These are phyloP conservation scores for Heloderma charlesbogerti DNA, from an alignment of 2,113 vertebrate genomes.

Conservation along the genomic window DNA sequence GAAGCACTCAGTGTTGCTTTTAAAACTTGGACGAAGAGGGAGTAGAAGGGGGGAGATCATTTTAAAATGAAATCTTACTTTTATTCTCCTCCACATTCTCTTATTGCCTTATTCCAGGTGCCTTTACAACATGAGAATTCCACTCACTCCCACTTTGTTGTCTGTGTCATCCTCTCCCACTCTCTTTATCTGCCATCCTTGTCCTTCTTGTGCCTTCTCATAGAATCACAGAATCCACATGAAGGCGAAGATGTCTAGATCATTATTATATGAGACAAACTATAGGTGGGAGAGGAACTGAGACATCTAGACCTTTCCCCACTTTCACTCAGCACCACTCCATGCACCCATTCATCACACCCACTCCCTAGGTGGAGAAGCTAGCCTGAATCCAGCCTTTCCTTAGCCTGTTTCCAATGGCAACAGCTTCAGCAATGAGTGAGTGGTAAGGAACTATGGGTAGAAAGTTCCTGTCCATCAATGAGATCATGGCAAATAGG, in stretches of 20 bases:
- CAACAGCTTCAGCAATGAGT: not conserved
- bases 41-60: not conserved
- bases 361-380: not conserved
- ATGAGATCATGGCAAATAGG: not conserved
- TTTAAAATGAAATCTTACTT: not conserved
- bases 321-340: not conserved
- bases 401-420: not conserved
- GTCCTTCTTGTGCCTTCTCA: not conserved
- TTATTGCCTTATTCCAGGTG: slow-evolving; percentile 5
- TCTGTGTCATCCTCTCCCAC: too few species aligned
- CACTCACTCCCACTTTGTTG: not conserved
- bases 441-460: not conserved
- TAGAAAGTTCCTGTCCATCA: not conserved
- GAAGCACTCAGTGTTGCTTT: not conserved
- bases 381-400: not conserved
- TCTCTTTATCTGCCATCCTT: too few species aligned
- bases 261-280: not conserved
- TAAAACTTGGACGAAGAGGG: rapidly evolving
- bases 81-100: not conserved
- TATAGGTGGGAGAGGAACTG: not conserved
- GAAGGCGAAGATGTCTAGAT: not conserved
- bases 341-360: not conserved
- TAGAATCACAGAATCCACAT: not conserved
- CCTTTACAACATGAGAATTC: not conserved
- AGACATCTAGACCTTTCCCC: not conserved